Conservation (phyloP, 2,113 vertebrate genomes). For the Scalopus aquaticus region DNA sequence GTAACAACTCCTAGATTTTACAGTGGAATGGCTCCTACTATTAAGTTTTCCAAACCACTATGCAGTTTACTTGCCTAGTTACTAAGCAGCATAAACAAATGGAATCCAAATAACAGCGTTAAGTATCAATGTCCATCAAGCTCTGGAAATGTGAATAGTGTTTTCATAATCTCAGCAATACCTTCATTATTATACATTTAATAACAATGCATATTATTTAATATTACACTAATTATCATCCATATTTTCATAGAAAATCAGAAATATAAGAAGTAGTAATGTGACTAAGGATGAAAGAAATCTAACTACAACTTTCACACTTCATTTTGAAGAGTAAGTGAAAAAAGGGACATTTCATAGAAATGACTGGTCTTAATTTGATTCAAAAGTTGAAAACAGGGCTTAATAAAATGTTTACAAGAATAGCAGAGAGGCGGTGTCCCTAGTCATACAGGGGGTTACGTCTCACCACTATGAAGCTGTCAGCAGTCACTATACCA, state of each 20-base stretch:
- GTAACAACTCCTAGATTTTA: constrained; percentile 3
- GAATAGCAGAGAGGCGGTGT: neutral
- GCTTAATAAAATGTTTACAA: neutral
- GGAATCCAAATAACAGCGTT: neutral
- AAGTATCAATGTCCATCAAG: neutral
- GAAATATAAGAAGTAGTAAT: neutral
- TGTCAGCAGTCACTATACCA: too few species aligned
- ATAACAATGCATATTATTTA: neutral
- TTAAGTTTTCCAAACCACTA: neutral
- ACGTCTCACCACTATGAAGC: too few species aligned
- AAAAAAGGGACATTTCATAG: neutral
- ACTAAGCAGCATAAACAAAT: neutral
- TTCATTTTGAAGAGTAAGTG: neutral
- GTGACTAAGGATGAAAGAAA: neutral
- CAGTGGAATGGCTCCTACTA: neutral
- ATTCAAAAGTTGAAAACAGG: neutral
- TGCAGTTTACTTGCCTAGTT: neutral
- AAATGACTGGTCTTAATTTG: neutral
- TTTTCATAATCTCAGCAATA: neutral
- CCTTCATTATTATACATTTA: neutral
- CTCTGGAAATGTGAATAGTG: neutral
- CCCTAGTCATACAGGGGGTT: too few species aligned
- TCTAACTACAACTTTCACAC: neutral
- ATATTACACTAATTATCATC: neutral
- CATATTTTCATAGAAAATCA: neutral